Conservation (phyloP, 1,140 invertebrate species). For the Ceratoteleas bidentatus region DNA sequence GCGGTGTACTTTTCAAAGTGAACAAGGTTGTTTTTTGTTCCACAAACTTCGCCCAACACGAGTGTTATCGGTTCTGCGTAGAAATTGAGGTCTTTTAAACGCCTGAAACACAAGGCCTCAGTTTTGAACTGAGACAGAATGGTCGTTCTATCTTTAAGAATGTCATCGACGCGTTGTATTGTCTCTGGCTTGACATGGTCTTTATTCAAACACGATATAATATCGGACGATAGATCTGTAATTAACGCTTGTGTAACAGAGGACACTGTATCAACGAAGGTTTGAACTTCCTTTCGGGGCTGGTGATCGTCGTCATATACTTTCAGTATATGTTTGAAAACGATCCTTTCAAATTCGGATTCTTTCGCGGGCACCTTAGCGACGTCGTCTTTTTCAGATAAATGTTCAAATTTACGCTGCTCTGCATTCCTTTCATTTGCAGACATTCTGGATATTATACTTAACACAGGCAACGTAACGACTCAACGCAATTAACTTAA, state of each 20-base stretch:
- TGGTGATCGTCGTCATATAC: not conserved
- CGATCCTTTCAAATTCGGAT: not conserved
- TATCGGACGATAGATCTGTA: not conserved
- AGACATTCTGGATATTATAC: not conserved
- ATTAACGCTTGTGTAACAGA: not conserved
- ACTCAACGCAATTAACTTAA: not conserved
- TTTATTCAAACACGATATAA: not conserved
- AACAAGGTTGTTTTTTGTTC: not conserved
- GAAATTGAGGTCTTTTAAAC: conserved; percentile 6
- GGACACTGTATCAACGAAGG: not conserved
- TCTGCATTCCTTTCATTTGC: not conserved
- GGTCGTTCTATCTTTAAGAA: not conserved
- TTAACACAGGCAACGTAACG: too few relatives aligned
- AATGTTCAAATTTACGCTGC: not conserved
- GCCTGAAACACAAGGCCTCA: conserved; percentile 2
- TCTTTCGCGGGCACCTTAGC: not conserved
- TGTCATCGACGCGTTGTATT: not conserved
- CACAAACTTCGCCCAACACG: not conserved
- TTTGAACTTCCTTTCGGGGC: not conserved
- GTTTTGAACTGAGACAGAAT: not conserved
- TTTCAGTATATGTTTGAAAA: not conserved
- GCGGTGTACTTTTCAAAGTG: conserved; percentile 2
- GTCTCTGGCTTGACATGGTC: not conserved
- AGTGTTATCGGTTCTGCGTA: conserved; percentile 11
- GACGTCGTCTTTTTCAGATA: not conserved